Conservation (phyloP, 2,888 invertebrate species). For the Cheilosia variabilis region DNA sequence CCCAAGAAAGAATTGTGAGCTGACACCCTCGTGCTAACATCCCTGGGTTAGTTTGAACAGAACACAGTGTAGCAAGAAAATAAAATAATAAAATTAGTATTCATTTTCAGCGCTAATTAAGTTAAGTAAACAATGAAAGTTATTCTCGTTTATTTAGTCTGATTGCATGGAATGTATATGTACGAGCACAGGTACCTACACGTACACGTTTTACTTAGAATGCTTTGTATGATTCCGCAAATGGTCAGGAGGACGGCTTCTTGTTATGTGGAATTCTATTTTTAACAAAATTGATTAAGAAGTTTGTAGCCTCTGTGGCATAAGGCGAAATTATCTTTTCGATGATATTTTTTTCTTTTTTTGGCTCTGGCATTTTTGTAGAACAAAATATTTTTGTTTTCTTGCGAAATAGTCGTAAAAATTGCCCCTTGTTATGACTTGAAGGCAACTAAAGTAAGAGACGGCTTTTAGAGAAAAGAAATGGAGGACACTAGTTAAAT, state of each 20-base stretch:
- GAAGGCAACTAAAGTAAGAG: too few relatives aligned
- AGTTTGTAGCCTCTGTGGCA: not conserved
- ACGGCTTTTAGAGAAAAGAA: too few relatives aligned
- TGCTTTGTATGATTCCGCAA: constrained; percentile 39
- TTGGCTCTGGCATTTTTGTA: not conserved
- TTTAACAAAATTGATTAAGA: constrained; percentile 40
- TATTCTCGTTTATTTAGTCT: constrained; percentile 41
- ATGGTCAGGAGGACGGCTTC: constrained; percentile 43
- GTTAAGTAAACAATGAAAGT: constrained; percentile 60
- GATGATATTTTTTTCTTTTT: not conserved
- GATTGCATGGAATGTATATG: constrained; percentile 27
- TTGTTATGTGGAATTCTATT: constrained; percentile 42
- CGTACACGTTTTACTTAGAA: not conserved
- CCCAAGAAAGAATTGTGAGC: constrained; percentile 8
- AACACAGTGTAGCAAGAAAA: not conserved
- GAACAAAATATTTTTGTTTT: too few relatives aligned
- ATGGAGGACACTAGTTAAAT: too few relatives aligned
- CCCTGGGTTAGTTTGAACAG: not conserved
- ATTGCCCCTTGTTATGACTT: too few relatives aligned
- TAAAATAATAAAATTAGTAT: constrained; percentile 18
- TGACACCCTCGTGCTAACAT: not conserved
- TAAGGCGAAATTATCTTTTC: not conserved
- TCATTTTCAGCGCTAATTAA: constrained; percentile 54
- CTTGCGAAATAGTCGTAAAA: too few relatives aligned
- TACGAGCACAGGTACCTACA: constrained; percentile 15